phyloP scores from a whole-genome alignment of 2,797 vertebrate genomes.

The Spondyliosoma cantharus region DNA sequence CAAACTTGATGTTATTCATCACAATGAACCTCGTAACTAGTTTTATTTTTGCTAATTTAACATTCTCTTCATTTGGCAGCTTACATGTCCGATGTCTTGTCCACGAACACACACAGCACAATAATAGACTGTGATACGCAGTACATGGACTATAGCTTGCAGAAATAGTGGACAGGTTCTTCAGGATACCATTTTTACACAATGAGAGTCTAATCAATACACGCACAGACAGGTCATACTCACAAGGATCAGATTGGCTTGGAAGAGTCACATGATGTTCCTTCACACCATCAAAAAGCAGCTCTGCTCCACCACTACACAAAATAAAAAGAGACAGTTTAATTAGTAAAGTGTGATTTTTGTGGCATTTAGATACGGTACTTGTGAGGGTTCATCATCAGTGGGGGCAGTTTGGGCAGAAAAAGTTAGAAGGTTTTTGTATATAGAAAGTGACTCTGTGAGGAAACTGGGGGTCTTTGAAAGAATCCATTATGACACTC shows the following conservation, averaged over 20 bases:
- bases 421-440: background rate
- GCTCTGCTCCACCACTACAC: constrained; percentile 92
- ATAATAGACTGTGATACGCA: background rate
- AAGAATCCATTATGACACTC: background rate
- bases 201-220: background rate
- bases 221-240: constrained; percentile 81
- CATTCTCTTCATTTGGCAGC: background rate
- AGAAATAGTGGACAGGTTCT: background rate
- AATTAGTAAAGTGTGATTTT: background rate
- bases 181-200: background rate
- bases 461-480: background rate
- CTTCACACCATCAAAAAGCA: constrained; percentile 92
- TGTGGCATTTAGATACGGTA: background rate
- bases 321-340: background rate
- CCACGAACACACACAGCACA: background rate
- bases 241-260: constrained; percentile 90
- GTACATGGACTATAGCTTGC: background rate
- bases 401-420: background rate
- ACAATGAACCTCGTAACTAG: background rate
- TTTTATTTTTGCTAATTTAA: background rate
- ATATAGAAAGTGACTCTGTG: background rate
- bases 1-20: background rate
- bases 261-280: constrained; percentile 93
- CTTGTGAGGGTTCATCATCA: background rate
- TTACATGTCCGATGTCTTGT: background rate